A percentile compares a stretch with the other conserved stretches of the same genome.
These are phyloP conservation scores for Thalpophila matura DNA, from an alignment of 2,888 invertebrate genomes.

Conservation along the genomic window DNA sequence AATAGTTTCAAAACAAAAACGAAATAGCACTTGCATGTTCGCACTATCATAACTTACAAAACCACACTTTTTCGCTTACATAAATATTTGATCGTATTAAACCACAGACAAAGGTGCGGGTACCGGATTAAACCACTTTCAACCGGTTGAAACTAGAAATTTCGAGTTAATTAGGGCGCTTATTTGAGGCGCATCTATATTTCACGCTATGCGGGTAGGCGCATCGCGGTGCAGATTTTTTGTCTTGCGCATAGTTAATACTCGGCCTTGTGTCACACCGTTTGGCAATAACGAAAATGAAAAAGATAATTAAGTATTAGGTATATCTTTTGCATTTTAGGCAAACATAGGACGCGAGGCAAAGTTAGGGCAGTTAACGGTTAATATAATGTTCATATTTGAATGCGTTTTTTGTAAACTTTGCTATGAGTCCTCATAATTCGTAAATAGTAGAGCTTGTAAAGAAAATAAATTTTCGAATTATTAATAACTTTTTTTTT, in stretches of 20 bases:
- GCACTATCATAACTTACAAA: conserved; percentile 20
- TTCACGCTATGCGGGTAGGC: conserved; percentile 50
- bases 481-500: no score
- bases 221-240: conserved; percentile 47
- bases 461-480: no score
- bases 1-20: conserved; percentile 6
- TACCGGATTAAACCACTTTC: conserved; percentile 40
- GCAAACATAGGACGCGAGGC: no score
- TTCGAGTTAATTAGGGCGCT: conserved; percentile 56
- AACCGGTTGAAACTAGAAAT: conserved; percentile 47
- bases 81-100: conserved; percentile 53
- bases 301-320: no score
- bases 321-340: no score
- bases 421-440: no score
- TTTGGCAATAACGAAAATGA: background rate
- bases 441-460: no score
- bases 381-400: no score
- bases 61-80: conserved; percentile 38
- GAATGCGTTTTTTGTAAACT: no score
- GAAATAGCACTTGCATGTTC: conserved; percentile 2
- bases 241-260: conserved; percentile 37
- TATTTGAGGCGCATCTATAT: conserved; percentile 55
- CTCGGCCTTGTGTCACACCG: conserved; percentile 24
- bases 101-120: conserved; percentile 48
- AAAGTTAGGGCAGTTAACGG: no score